Conservation (phyloP, 2,797 vertebrate genomes). For the Heteromormyrus szaboi region DNA sequence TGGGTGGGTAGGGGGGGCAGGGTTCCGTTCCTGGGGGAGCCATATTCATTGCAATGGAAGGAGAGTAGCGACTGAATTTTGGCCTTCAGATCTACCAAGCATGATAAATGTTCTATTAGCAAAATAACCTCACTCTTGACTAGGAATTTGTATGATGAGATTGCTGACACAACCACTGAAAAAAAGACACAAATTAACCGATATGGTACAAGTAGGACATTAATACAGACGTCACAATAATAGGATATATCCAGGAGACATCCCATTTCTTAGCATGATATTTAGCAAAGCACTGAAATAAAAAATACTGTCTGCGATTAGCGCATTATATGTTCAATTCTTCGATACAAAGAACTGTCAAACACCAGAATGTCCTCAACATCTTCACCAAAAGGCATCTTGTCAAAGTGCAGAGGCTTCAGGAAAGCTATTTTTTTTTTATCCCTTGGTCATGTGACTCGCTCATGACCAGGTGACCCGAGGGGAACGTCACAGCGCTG, state of each 20-base stretch:
- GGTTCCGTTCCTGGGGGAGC: constrained; percentile 18
- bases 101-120: not conserved
- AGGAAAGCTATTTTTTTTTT: not conserved
- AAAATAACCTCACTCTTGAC: not conserved
- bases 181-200: not conserved
- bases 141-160: not conserved
- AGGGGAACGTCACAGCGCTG: not conserved
- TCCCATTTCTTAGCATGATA: not conserved
- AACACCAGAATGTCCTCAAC: not conserved
- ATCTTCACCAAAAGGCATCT: not conserved
- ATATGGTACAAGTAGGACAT: not conserved
- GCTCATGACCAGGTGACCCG: not conserved
- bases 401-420: not conserved
- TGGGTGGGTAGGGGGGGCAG: constrained; percentile 32
- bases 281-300: not conserved
- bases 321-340: not conserved
- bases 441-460: not conserved
- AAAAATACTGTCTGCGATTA: not conserved
- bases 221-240: not conserved
- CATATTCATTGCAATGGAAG: not conserved
- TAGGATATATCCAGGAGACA: not conserved
- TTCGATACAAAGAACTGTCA: not conserved
- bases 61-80: not conserved
- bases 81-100: not conserved
- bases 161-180: not conserved